Evolutionary conservation across 2,797 vertebrate species (phyloP).

Genomic region (Diglossa cyanea): DNA sequence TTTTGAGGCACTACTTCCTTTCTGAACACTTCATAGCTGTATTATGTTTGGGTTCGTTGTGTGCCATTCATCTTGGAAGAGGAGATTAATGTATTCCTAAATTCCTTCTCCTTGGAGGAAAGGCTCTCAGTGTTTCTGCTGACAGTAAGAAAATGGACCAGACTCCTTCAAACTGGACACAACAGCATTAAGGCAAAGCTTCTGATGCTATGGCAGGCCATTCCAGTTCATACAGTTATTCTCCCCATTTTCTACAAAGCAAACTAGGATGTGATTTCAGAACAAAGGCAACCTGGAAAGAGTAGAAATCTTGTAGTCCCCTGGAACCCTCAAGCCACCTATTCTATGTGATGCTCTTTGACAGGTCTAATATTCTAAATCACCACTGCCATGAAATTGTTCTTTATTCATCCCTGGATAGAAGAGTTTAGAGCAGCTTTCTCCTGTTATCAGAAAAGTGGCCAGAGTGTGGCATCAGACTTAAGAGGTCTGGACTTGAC

Average conservation of each 20-base stretch:
- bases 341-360: not conserved
- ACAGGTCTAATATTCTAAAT: not conserved
- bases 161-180: not conserved
- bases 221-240: not conserved
- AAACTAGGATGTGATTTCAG: not conserved
- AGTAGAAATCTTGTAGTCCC: not conserved
- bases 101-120: not conserved
- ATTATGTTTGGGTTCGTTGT: not conserved
- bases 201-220: not conserved
- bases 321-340: not conserved
- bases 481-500: not conserved
- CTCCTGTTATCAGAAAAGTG: not conserved
- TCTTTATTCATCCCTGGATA: not conserved
- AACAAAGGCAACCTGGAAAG: not conserved
- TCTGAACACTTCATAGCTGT: not conserved
- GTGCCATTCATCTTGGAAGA: not conserved
- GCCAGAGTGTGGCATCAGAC: not conserved
- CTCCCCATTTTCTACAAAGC: not conserved
- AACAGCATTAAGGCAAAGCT: not conserved
- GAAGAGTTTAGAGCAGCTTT: not conserved
- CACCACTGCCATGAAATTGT: not conserved
- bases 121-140: not conserved
- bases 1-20: not conserved
- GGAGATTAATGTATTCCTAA: not conserved
- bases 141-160: not conserved